Base-by-base conservation (phyloP, 1,140 invertebrate species). In the Pogonomyrmex barbatus region DNA sequence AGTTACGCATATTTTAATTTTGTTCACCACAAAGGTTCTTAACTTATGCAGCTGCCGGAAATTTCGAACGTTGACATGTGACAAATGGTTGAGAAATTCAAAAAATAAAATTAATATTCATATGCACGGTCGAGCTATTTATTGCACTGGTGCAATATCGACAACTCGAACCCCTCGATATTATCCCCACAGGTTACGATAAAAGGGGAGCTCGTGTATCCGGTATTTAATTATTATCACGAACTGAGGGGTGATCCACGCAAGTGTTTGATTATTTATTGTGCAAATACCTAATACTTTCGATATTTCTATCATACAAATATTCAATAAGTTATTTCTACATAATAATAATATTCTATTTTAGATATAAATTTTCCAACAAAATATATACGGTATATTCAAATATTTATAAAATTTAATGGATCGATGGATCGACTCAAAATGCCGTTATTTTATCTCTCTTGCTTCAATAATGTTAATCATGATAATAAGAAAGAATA, bases 151-250 rank as follows among this genome's bases (percentile, higher is more conserved):
- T 92, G 90, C 88, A 93, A 94, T 94, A 94, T 93, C 94, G 92
- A 94, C 93, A 93, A 93, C 83, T 91, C 92, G 93, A 92, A 90
- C 92, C 93, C 58, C 85, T 86, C 60, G 24, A 73, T 67, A 88
- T 87, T 77, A 87, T 85, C 82, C 78, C 82, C 47, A 81, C 76
- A 86, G 84, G 91, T 67, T 75, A 67, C 54, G 39, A 63, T 30
- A 81, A 81, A 70, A 76, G 77, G 79, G 77, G 62, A 88, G 91
- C 92, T 90, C 92, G 91, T 91, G 92, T 94, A 92, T 91, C 88
- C 86, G 94, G 93, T 94, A 94, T 94, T 94, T 94, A 94, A 94
- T 94, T 94, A 94, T 94, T 94, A 94, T 91, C 91, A 89, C 77
- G 88, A 91, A 93, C 92, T 86, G 92, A 93, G 39, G 93, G 93